phyloP scores from a whole-genome alignment of 2,797 vertebrate genomes.

The Microtus californicus region DNA sequence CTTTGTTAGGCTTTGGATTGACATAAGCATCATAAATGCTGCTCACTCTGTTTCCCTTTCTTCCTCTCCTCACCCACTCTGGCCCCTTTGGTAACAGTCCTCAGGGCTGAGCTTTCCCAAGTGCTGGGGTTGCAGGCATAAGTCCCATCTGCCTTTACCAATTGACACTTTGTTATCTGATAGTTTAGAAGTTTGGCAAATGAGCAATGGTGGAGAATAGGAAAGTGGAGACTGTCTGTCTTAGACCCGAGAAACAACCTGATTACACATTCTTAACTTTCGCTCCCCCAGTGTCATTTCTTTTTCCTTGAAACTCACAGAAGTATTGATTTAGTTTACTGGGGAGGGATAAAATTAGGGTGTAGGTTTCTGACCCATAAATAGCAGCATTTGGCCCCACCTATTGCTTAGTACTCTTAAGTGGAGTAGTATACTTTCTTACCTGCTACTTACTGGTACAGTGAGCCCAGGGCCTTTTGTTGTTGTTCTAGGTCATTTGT shows the following conservation, averaged over 20 bases:
- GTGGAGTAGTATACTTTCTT: neutral
- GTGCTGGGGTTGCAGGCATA: neutral
- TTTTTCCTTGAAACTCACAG: conserved; percentile 1
- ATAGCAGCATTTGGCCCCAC: neutral
- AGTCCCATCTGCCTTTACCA: neutral
- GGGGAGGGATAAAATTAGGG: neutral
- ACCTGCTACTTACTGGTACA: neutral
- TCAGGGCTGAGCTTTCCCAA: neutral
- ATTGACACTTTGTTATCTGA: neutral
- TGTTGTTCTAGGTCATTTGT: neutral
- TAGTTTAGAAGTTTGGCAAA: neutral
- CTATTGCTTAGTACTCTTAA: neutral
- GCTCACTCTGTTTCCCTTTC: neutral
- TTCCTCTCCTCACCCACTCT: neutral
- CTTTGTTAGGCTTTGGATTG: neutral
- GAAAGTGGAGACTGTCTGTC: conserved; percentile 1
- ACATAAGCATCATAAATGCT: conserved; percentile 17
- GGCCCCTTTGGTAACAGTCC: neutral
- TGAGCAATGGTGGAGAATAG: conserved; percentile 1
- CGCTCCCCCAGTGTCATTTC: neutral
- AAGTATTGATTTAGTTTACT: neutral
- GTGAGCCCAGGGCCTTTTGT: neutral
- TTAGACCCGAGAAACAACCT: neutral
- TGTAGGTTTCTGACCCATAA: neutral
- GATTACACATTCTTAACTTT: neutral